phyloP scores from a whole-genome alignment of 2,113 vertebrate genomes.

The Megalops atlanticus region DNA sequence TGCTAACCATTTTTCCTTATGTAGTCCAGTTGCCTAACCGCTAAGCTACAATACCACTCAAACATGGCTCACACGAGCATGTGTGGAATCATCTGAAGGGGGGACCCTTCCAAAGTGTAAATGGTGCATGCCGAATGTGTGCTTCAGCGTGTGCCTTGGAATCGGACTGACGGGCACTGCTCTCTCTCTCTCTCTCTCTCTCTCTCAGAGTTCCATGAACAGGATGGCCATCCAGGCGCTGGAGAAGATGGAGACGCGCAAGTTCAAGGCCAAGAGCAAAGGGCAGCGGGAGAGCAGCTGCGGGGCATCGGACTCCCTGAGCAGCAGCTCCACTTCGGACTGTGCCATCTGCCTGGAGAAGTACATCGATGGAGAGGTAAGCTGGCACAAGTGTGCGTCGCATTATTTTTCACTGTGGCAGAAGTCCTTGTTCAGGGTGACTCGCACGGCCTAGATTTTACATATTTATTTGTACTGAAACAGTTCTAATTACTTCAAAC shows the following conservation, averaged over 20 bases:
- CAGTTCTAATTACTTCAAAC: neutral
- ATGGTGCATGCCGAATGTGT: neutral
- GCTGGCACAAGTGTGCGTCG: no score
- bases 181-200: neutral
- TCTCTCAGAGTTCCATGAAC: constrained; percentile 90
- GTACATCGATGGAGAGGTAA: constrained; percentile 97
- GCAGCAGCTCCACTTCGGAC: constrained; percentile 94
- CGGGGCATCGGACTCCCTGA: constrained; percentile 86
- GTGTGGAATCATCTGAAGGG: neutral
- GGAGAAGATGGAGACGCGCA: constrained; percentile 98
- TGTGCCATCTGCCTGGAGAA: constrained; percentile 99
- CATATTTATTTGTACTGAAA: neutral
- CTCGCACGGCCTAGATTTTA: no score
- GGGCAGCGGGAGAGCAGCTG: constrained; percentile 85
- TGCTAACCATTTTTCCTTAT: no score
- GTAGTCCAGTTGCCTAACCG: neutral
- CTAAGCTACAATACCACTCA: neutral
- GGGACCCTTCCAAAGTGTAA: neutral
- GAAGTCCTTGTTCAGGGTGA: no score
- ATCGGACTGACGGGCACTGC: neutral
- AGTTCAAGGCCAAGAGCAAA: constrained; percentile 95
- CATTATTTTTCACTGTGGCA: no score
- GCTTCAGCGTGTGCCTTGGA: no score
- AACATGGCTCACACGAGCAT: neutral
- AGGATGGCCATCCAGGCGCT: constrained; percentile 94